Conservation (phyloP, 2,888 invertebrate species). For the Trichacis sp. region DNA sequence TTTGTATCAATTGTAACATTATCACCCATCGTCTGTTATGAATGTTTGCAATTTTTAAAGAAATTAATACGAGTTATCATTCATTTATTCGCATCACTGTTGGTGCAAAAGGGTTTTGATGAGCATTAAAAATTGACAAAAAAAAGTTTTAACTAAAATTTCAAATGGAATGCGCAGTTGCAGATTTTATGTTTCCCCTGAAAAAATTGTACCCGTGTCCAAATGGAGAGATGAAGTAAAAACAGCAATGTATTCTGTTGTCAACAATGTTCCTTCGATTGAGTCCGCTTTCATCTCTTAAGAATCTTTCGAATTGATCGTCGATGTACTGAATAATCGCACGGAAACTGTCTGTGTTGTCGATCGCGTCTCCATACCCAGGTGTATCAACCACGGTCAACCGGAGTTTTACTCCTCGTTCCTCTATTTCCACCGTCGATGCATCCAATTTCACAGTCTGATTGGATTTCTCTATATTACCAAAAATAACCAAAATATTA, state of each 20-base stretch:
- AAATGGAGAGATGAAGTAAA: slow-evolving; percentile 97
- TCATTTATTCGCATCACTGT: too few species aligned
- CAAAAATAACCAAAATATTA: slow-evolving; percentile 2
- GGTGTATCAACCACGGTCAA: slow-evolving; percentile 96
- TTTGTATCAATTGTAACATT: too few species aligned
- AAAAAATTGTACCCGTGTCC: slow-evolving; percentile 85
- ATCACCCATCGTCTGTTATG: too few species aligned
- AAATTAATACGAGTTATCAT: too few species aligned
- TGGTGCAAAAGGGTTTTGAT: too few species aligned
- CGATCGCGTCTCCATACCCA: slow-evolving; percentile 95
- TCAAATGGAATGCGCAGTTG: neutral
- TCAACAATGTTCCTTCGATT: slow-evolving; percentile 97
- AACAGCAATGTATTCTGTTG: slow-evolving; percentile 97
- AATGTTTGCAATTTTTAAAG: too few species aligned
- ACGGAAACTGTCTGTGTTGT: slow-evolving; percentile 93
- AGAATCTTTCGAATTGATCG: slow-evolving; percentile 93
- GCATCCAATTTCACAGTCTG: slow-evolving; percentile 95
- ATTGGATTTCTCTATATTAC: slow-evolving; percentile 75
- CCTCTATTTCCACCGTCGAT: slow-evolving; percentile 96
- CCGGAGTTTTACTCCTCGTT: slow-evolving; percentile 91
- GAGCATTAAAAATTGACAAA: too few species aligned
- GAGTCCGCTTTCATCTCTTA: slow-evolving; percentile 93
- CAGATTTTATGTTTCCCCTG: neutral
- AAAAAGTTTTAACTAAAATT: too few species aligned
- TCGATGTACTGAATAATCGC: slow-evolving; percentile 97